Conservation (phyloP, 2,113 vertebrate species). For the Corythaixoides concolor region DNA sequence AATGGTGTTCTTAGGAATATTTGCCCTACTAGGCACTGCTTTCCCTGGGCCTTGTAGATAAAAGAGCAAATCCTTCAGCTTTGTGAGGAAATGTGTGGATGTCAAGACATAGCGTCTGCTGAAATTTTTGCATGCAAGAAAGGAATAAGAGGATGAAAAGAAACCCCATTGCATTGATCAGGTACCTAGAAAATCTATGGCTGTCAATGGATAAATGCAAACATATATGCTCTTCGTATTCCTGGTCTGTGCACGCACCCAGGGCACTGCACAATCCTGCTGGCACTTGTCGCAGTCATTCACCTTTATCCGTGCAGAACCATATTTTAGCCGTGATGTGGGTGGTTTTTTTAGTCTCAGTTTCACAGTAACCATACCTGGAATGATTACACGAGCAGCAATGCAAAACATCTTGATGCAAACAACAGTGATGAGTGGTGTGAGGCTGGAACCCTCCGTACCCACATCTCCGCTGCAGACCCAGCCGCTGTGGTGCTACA, state of each 20-base stretch:
- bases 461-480: not conserved
- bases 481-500: accelerated
- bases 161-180: not conserved
- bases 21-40: not conserved
- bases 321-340: not conserved
- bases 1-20: not conserved
- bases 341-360: conserved; percentile 20
- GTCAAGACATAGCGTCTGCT: not conserved
- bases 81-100: not conserved
- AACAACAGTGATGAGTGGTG: not conserved
- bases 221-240: not conserved
- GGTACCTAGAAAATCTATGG: not conserved
- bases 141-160: not conserved
- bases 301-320: not conserved
- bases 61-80: not conserved
- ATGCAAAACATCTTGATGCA: not conserved
- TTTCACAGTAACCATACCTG: conserved; percentile 25
- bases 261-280: not conserved
- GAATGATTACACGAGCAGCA: not conserved
- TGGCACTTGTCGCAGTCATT: not conserved
- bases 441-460: not conserved
- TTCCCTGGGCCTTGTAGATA: not conserved
- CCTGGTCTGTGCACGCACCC: accelerated
- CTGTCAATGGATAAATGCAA: not conserved
- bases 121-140: not conserved